Evolutionary conservation across 2,797 vertebrate genomes (phyloP).

Genomic region (Acanthiza pusilla): DNA sequence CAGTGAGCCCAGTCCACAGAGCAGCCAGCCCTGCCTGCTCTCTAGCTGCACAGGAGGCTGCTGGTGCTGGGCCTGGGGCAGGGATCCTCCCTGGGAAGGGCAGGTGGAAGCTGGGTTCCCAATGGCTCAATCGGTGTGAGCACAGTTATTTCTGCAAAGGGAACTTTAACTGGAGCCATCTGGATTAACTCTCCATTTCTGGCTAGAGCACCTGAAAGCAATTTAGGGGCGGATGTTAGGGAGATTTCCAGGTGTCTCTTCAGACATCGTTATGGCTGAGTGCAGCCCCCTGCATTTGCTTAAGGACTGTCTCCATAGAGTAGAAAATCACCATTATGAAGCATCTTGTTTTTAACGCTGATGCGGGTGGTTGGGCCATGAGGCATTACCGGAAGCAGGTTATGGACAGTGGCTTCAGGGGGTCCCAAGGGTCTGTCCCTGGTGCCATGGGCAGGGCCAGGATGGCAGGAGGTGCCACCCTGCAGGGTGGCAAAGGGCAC

Average conservation of each 20-base stretch:
- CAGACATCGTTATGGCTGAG: background rate
- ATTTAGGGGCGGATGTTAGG: background rate
- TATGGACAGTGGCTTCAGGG: background rate
- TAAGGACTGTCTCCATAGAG: background rate
- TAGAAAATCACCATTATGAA: background rate
- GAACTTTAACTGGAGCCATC: background rate
- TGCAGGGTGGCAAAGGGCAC: background rate
- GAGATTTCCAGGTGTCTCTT: background rate
- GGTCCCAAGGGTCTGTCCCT: background rate
- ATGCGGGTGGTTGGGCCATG: rapidly evolving
- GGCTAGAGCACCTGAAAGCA: background rate
- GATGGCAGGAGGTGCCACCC: background rate
- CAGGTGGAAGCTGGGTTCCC: background rate
- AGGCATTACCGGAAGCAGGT: background rate
- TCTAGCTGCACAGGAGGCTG: rapidly evolving
- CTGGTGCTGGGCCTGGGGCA: background rate
- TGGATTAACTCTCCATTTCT: background rate
- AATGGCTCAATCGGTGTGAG: rapidly evolving
- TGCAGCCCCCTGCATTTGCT: background rate
- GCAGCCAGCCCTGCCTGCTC: background rate
- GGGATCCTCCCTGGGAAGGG: background rate
- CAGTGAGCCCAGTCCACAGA: rapidly evolving
- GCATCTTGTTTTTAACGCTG: background rate
- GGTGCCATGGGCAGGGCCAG: rapidly evolving
- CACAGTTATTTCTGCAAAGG: background rate